phyloP scores from a whole-genome alignment of 2,113 vertebrate species.

The Macrotus californicus region DNA sequence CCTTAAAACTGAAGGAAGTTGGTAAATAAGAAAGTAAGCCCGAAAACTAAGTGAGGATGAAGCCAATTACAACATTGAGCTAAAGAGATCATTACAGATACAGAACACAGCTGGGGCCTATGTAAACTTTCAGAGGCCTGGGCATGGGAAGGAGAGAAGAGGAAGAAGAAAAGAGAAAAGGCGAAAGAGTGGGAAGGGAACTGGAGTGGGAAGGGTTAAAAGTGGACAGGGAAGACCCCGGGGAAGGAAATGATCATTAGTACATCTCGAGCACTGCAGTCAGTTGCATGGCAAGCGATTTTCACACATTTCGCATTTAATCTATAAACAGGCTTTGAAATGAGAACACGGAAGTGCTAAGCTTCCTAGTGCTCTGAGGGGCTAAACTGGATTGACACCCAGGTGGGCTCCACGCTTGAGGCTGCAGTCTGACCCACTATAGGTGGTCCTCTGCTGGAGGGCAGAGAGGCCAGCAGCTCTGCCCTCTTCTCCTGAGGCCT shows the following conservation, averaged over 20 bases:
- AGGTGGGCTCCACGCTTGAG: background rate
- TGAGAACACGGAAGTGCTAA: background rate
- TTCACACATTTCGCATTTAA: background rate
- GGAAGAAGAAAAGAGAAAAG: background rate
- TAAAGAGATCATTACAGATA: background rate
- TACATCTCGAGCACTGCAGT: background rate
- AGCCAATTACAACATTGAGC: background rate
- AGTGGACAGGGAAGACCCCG: fast-evolving
- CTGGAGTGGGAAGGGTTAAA: too few relatives aligned
- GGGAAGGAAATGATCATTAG: background rate
- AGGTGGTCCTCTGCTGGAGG: background rate
- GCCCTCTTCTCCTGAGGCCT: background rate
- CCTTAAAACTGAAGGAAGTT: constrained; percentile 25
- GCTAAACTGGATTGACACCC: background rate
- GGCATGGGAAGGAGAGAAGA: background rate
- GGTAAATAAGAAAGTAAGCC: constrained; percentile 29
- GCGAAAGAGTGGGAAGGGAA: background rate
- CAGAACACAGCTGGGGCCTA: background rate
- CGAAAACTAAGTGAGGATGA: background rate
- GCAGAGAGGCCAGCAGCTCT: too few relatives aligned
- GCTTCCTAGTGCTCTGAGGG: background rate
- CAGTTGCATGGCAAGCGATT: fast-evolving
- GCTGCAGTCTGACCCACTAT: background rate
- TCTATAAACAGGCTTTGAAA: background rate
- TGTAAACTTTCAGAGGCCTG: background rate